A percentile compares a stretch with the other conserved stretches of the same genome.
phyloP scores from a whole-genome alignment of 2,888 invertebrate species.

The Boloria selene region DNA sequence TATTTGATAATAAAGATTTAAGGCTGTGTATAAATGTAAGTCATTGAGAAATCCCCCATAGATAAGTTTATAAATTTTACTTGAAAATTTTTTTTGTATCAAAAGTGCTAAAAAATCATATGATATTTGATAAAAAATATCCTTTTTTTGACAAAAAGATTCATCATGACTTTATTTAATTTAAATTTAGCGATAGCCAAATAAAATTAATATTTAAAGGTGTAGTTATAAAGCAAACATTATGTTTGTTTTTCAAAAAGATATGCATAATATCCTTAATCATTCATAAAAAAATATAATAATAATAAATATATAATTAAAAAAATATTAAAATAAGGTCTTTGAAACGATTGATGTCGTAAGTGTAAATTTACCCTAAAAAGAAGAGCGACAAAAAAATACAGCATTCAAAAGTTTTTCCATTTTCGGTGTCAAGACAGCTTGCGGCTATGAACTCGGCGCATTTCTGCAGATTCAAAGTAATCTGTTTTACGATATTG shows the following conservation, averaged over 20 bases:
- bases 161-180: too few relatives aligned
- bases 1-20: conserved; percentile 29
- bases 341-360: background rate
- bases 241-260: too few relatives aligned
- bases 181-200: too few relatives aligned
- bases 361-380: conserved; percentile 47
- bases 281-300: too few relatives aligned
- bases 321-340: background rate
- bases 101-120: too few relatives aligned
- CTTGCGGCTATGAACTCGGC: conserved; percentile 53
- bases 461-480: conserved; percentile 49
- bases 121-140: too few relatives aligned
- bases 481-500: conserved; percentile 57
- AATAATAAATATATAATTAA: too few relatives aligned
- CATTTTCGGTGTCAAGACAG: conserved; percentile 66
- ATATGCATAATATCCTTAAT: too few relatives aligned
- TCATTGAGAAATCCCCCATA: background rate
- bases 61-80: background rate
- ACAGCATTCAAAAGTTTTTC: conserved; percentile 76
- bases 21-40: conserved; percentile 1
- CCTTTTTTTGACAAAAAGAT: too few relatives aligned
- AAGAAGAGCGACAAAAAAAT: conserved; percentile 66
- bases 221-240: too few relatives aligned
- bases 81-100: too few relatives aligned
- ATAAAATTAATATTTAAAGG: too few relatives aligned